Percentiles rank a stretch among this genome's conserved stretches.
Conservation (phyloP, 2,888 invertebrate species). For the Lottia gigantea region DNA sequence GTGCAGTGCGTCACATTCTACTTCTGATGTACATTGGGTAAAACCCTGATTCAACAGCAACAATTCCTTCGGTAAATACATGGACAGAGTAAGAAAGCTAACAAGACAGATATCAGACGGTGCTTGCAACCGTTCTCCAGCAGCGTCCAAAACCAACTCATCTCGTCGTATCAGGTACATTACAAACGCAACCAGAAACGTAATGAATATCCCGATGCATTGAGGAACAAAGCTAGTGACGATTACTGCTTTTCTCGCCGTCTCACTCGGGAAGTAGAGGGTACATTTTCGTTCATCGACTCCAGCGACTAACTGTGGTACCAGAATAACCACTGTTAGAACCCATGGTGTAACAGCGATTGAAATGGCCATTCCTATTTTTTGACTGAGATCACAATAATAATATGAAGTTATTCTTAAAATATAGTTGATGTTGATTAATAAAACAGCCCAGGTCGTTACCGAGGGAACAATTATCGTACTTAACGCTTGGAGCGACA, state of each 20-base stretch:
- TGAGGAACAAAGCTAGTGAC: not conserved
- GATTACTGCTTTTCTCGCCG: not conserved
- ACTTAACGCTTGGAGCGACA: constrained; percentile 28
- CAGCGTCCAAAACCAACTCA: constrained; percentile 34
- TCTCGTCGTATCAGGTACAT: constrained; percentile 32
- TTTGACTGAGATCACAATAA: not conserved
- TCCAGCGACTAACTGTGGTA: not conserved
- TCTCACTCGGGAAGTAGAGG: not conserved
- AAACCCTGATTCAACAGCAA: constrained; percentile 29
- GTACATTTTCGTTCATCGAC: constrained; percentile 2
- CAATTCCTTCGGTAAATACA: constrained; percentile 35
- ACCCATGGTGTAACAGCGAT: not conserved
- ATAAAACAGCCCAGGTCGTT: constrained; percentile 33
- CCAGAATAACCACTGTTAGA: not conserved
- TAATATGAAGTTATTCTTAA: constrained; percentile 27
- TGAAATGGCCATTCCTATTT: not conserved
- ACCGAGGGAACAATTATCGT: constrained; percentile 35
- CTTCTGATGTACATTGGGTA: constrained; percentile 24
- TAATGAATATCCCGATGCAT: constrained; percentile 1
- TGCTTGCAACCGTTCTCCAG: constrained; percentile 35
- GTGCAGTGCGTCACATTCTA: constrained; percentile 30
- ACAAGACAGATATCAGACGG: constrained; percentile 38
- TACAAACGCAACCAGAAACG: constrained; percentile 5
- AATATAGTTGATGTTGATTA: constrained; percentile 35
- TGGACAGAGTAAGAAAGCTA: constrained; percentile 33